These are phyloP conservation scores for Zoroaster sp. DNA, from an alignment of 53 echinoderm and acorn worm species.

Conservation along the genomic window DNA sequence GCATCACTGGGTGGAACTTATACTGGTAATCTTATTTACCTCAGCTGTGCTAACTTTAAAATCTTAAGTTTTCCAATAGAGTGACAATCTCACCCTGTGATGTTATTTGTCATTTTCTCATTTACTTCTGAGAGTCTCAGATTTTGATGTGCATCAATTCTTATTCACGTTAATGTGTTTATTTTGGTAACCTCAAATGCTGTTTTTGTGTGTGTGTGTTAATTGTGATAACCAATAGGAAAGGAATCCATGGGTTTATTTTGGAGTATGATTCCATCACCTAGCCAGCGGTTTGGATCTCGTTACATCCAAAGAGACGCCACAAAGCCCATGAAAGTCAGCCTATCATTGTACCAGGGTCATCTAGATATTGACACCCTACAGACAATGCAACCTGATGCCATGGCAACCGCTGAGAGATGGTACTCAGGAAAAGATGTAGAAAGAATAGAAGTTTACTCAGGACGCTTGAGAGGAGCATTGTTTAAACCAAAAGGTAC, in stretches of 20 bases:
- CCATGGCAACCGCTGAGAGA: constrained; percentile 45
- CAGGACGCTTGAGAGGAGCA: constrained; percentile 45
- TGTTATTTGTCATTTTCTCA: neutral
- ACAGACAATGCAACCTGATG: constrained; percentile 1
- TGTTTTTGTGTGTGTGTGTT: too few relatives aligned
- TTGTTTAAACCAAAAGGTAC: constrained; percentile 76
- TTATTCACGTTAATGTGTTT: too few relatives aligned
- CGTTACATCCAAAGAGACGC: constrained; percentile 57
- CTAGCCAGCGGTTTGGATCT: constrained; percentile 27
- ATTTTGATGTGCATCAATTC: too few relatives aligned
- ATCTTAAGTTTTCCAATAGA: neutral
- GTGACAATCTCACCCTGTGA: neutral
- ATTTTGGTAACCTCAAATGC: too few relatives aligned
- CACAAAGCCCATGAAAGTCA: constrained; percentile 53
- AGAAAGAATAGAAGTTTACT: constrained; percentile 42
- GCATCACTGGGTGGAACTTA: constrained; percentile 32
- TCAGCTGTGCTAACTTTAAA: too few relatives aligned
- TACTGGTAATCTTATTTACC: too few relatives aligned
- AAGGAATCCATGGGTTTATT: constrained; percentile 65
- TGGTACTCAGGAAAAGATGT: constrained; percentile 62
- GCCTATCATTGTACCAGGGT: constrained; percentile 32
- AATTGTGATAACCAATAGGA: neutral
- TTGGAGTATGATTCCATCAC: constrained; percentile 46
- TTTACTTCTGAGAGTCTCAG: too few relatives aligned
- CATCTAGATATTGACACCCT: constrained; percentile 12